Evolutionary conservation across 2,797 vertebrate genomes (phyloP).

Genomic region (Lacerta bilineata): DNA sequence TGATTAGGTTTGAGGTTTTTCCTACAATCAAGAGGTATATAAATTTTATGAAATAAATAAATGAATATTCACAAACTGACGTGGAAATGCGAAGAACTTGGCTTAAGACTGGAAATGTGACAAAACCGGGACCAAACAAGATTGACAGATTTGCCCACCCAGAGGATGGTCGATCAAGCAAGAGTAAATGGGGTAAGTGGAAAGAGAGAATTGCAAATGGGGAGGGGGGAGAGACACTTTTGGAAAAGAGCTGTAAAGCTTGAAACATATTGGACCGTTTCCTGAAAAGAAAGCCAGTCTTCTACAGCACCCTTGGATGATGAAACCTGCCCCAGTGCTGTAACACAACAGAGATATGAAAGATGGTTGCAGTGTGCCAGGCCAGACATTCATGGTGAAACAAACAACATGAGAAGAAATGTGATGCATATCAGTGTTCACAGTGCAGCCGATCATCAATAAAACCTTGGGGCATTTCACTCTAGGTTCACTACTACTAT

Average conservation of each 20-base stretch:
- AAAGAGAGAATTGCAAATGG: background rate
- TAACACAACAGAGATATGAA: slow-evolving; percentile 16
- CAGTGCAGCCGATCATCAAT: slow-evolving; percentile 76
- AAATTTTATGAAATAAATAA: no score
- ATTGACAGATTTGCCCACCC: no score
- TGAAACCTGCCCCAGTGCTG: background rate
- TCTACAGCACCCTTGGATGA: background rate
- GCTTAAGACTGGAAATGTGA: no score
- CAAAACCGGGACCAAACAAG: no score
- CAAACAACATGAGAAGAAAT: slow-evolving; percentile 72
- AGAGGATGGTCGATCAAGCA: background rate
- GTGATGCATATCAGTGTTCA: slow-evolving; percentile 74
- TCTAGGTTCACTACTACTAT: slow-evolving; percentile 71
- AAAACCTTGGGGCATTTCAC: slow-evolving; percentile 75
- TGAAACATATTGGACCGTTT: background rate
- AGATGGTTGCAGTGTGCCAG: slow-evolving; percentile 59
- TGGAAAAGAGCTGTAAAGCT: background rate
- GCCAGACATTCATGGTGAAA: slow-evolving; percentile 63
- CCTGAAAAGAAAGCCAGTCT: background rate
- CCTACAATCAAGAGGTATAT: no score
- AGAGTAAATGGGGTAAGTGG: background rate
- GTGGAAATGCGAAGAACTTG: no score
- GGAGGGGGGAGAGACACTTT: background rate
- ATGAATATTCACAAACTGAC: no score
- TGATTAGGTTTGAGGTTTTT: no score